These are phyloP conservation scores for Colossoma macropomum DNA, from an alignment of 2,113 vertebrate genomes.

Conservation along the genomic window DNA sequence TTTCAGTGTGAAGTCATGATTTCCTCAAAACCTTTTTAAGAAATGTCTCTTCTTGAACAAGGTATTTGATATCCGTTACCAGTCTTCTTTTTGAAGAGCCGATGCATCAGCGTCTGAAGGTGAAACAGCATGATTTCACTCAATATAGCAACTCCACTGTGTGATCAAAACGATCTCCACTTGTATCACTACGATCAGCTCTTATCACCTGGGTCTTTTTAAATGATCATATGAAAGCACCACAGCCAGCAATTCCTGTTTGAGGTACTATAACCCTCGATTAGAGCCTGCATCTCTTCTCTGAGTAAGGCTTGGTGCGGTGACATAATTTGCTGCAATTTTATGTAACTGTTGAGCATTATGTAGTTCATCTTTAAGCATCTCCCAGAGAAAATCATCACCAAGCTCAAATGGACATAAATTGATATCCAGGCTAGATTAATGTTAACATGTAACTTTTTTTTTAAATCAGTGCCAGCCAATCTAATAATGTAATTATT, in stretches of 20 bases:
- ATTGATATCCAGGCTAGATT: neutral
- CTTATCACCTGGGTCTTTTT: neutral
- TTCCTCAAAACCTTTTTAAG: neutral
- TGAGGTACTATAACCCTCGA: constrained; percentile 14
- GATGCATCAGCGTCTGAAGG: neutral
- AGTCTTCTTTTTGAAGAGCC: constrained; percentile 12
- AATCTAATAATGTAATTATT: constrained; percentile 26
- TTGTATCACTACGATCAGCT: constrained; percentile 17
- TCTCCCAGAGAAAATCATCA: neutral
- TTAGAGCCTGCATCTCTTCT: constrained; percentile 21
- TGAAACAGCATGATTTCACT: constrained; percentile 25
- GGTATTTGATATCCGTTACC: neutral
- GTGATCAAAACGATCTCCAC: constrained; percentile 10
- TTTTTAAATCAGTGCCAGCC: constrained; percentile 8
- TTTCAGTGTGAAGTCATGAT: neutral
- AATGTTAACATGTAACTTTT: constrained; percentile 9
- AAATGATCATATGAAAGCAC: constrained; percentile 8
- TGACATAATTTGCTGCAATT: constrained; percentile 1
- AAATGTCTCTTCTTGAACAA: neutral
- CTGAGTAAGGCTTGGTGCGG: constrained; percentile 8
- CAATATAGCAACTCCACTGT: constrained; percentile 28
- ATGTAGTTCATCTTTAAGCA: constrained; percentile 18
- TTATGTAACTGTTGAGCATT: constrained; percentile 25
- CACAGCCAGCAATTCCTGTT: constrained; percentile 10
- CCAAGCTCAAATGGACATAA: neutral